Conservation (phyloP, 2,797 vertebrate species). For the Clamator glandarius region DNA sequence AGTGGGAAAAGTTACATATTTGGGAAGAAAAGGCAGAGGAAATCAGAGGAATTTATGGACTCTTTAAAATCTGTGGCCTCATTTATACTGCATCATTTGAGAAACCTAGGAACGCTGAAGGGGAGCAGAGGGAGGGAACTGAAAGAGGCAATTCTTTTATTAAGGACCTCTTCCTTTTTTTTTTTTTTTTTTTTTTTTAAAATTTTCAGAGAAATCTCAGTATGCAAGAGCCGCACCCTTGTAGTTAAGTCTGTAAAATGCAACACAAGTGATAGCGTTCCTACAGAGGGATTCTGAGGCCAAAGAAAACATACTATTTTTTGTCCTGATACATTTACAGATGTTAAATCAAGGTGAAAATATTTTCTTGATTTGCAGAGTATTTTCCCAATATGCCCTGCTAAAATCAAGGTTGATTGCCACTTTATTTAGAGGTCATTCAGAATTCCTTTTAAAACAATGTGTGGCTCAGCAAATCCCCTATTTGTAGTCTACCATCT, state of each 20-base stretch:
- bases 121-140: neutral
- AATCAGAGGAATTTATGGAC: neutral
- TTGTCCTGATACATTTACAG: neutral
- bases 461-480: conserved; percentile 51
- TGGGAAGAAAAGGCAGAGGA: neutral
- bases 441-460: conserved; percentile 63
- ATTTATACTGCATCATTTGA: neutral
- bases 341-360: neutral
- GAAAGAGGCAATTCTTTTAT: neutral
- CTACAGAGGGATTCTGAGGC: neutral
- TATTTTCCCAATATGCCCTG: neutral
- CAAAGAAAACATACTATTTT: neutral
- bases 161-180: neutral
- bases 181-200: neutral
- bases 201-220: neutral
- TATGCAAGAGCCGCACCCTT: neutral
- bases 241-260: neutral
- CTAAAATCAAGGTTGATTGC: neutral
- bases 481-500: conserved; percentile 44
- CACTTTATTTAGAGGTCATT: conserved; percentile 61
- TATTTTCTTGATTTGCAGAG: neutral
- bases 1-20: neutral
- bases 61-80: neutral
- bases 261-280: neutral
- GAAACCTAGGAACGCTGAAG: neutral